Evolutionary conservation across 2,888 invertebrate species (phyloP), one percentile per base, ranked within the genome.

Genomic region (Lathronympha strigana): DNA sequence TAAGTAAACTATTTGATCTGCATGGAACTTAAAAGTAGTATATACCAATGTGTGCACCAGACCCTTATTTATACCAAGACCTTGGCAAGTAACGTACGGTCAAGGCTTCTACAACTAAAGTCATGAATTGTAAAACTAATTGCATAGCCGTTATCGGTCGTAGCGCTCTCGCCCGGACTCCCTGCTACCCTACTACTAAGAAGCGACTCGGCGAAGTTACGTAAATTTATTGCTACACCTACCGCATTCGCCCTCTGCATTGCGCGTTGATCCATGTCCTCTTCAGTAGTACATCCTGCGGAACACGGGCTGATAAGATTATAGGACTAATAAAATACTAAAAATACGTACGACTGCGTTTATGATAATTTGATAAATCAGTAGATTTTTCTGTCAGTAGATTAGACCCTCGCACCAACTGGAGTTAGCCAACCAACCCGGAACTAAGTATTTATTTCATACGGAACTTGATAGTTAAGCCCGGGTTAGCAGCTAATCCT

Each of bases 231-330:
- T 19, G 33, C 31, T 51, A 31, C 13, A 13, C 8, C 51, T 33
- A 36, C 33, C 51, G 51, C 21, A 33, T 33, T n/a, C 51, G 51
- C 19, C 21, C 13, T 36, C 51, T 53, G 33, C 51, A 53, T 36
- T 53, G 51, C 51, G 33, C 51, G 33, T 2, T 21, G 51, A 19
- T 8, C 21, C 6, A 8, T 2, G 49, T 49, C 49, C 28, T 28
- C 28, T 28, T 15, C 25, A 9, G 25, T 23, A 8, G 25, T 23
- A 23, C 23, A 21, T n/a, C 23, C 28, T n/a, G 28, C 23, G 47
- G 47, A 25, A 25, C n/a, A 25, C 17, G 15, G 15, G 3, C n/a
- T 33, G 25, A 1, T 49, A 49, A 17, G 28, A 49, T 49, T 9
- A 21, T n/a, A n/a, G n/a, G n/a, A n/a, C n/a, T n/a, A n/a, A n/a